These are phyloP conservation scores for Dasyurus viverrinus DNA, from an alignment of 2,113 vertebrate species.

Conservation along the genomic window DNA sequence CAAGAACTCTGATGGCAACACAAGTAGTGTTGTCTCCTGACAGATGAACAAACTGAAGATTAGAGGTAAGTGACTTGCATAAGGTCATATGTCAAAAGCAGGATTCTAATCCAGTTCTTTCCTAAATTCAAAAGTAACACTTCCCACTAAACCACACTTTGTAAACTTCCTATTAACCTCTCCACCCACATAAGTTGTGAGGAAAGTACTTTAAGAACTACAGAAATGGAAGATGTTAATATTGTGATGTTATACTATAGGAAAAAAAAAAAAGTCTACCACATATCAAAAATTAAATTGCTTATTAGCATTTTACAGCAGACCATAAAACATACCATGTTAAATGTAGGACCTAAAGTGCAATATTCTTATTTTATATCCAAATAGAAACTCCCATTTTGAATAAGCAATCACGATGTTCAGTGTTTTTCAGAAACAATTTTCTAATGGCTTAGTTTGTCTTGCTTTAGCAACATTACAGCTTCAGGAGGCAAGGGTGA, in stretches of 20 bases:
- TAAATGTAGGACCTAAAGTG: neutral
- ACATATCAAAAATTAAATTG: neutral
- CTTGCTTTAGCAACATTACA: conserved; percentile 44
- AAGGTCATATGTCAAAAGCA: too few species aligned
- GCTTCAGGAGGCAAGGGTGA: neutral
- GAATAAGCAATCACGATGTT: neutral
- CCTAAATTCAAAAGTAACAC: too few species aligned
- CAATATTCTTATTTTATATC: neutral
- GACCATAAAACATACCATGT: neutral
- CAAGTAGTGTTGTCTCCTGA: too few species aligned
- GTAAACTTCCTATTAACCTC: too few species aligned
- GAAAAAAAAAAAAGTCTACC: neutral
- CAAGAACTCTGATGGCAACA: too few species aligned
- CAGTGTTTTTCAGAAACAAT: neutral
- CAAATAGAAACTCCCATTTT: neutral
- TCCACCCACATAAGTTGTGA: too few species aligned
- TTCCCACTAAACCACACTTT: too few species aligned
- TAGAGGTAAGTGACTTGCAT: too few species aligned
- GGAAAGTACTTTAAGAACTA: too few species aligned
- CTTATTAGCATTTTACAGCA: neutral
- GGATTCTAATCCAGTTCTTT: too few species aligned
- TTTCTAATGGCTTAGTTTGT: conserved; percentile 41
- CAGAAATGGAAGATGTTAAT: too few species aligned
- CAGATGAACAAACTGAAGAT: too few species aligned
- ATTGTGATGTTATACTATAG: neutral